phyloP scores from a whole-genome alignment of 2,888 invertebrate species.

The Oligia fasciuncula region DNA sequence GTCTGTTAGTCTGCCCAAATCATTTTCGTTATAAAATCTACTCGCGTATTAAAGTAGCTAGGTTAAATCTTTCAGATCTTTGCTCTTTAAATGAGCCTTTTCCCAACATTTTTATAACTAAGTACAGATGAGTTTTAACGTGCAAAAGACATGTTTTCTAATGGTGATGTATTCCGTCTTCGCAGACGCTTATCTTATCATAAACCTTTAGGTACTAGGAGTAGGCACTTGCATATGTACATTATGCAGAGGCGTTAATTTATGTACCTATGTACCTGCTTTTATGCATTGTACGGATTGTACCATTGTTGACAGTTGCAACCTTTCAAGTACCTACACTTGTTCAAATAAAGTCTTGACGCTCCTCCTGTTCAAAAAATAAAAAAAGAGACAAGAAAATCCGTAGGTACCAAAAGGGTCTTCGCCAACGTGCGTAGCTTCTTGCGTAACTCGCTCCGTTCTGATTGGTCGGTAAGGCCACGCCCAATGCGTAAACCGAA shows the following conservation, averaged over 20 bases:
- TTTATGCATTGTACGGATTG: not conserved
- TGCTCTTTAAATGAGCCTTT: not conserved
- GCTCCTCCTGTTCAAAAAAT: constrained; percentile 61
- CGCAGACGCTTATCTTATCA: not conserved
- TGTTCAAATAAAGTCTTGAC: constrained; percentile 38
- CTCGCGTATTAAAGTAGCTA: not conserved
- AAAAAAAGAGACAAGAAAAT: constrained; percentile 52
- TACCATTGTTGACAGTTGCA: not conserved
- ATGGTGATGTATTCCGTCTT: not conserved
- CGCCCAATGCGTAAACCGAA: constrained; percentile 88
- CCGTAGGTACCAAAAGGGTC: constrained; percentile 72
- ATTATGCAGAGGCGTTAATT: not conserved
- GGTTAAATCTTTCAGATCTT: not conserved
- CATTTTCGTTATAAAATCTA: not conserved
- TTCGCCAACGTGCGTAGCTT: constrained; percentile 76
- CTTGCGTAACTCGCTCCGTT: constrained; percentile 83
- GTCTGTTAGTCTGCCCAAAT: not conserved
- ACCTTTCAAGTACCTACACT: constrained; percentile 16
- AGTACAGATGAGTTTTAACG: not conserved
- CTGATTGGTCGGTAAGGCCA: constrained; percentile 85
- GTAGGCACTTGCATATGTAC: not conserved
- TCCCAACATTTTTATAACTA: not conserved
- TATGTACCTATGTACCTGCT: not conserved
- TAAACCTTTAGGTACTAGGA: not conserved
- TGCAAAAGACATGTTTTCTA: too few species aligned